Conservation (phyloP, 2,797 vertebrate species). For the Notolabrus celidotus region DNA sequence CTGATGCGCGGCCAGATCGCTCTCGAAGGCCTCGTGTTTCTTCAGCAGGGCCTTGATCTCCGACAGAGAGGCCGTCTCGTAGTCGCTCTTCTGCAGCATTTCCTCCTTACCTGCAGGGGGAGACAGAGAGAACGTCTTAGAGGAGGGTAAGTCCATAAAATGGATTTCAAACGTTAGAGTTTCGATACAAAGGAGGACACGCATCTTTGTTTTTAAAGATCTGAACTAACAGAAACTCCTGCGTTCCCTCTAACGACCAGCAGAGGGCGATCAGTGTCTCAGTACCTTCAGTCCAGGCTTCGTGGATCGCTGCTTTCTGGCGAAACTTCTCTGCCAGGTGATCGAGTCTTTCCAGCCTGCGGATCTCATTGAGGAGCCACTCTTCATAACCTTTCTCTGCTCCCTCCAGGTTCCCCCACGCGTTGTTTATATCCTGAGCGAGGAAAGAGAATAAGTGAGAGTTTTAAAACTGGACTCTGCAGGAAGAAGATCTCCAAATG, state of each 20-base stretch:
- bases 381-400: slow-evolving; percentile 98
- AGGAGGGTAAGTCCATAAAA: no score
- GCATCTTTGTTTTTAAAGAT: no score
- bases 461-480: no score
- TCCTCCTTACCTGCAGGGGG: slow-evolving; percentile 91
- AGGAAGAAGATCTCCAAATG: no score
- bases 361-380: slow-evolving; percentile 98
- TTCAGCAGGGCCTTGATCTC: slow-evolving; percentile 98
- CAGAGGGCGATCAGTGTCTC: no score
- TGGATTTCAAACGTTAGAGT: no score
- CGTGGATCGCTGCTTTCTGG: slow-evolving; percentile 98
- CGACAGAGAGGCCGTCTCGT: slow-evolving; percentile 93
- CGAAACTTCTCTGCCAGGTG: slow-evolving; percentile 98
- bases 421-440: slow-evolving; percentile 94
- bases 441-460: background rate
- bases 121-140: slow-evolving; percentile 1
- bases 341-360: slow-evolving; percentile 95
- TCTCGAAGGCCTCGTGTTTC: slow-evolving; percentile 99
- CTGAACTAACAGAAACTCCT: no score
- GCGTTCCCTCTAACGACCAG: no score
- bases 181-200: no score
- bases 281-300: slow-evolving; percentile 93
- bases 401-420: slow-evolving; percentile 94
- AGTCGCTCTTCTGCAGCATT: slow-evolving; percentile 94
- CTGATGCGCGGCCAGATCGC: slow-evolving; percentile 97